These are phyloP conservation scores for Hydrochoerus hydrochaeris DNA, from an alignment of 2,113 vertebrate species.

Conservation along the genomic window DNA sequence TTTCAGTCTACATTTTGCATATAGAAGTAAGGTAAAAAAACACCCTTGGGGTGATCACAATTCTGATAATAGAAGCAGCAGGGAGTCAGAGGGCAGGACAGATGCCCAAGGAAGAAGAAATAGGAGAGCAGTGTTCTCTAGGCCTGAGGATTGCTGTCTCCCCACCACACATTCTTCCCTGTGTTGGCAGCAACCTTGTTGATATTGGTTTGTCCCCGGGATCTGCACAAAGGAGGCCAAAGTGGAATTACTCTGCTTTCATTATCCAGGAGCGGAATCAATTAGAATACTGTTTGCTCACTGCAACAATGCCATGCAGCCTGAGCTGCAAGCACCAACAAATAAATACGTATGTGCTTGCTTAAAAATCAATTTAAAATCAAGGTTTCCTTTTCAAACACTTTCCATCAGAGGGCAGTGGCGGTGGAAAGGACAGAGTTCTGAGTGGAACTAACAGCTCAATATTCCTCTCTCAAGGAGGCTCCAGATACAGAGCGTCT, in stretches of 20 bases:
- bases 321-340: constrained; percentile 84
- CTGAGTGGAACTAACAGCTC: constrained; percentile 68
- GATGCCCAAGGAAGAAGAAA: accelerated
- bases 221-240: constrained; percentile 75
- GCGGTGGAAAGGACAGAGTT: not conserved
- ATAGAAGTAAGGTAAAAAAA: not conserved
- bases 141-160: not conserved
- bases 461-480: constrained; percentile 44
- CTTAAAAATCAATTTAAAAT: constrained; percentile 87
- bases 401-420: constrained; percentile 46
- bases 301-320: constrained; percentile 76
- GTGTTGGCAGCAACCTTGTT: constrained; percentile 47
- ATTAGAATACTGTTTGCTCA: constrained; percentile 86
- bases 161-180: accelerated
- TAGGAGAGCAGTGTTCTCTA: not conserved
- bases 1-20: not conserved
- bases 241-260: constrained; percentile 85
- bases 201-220: constrained; percentile 56
- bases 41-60: not conserved
- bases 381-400: constrained; percentile 83
- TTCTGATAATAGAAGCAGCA: not conserved
- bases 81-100: not conserved
- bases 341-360: constrained; percentile 87
- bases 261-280: constrained; percentile 86
- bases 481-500: constrained; percentile 9